Evolutionary conservation across 2,797 vertebrate genomes (phyloP), one percentile per base, ranked within the genome.

Genomic region (Gymnodraco acuticeps): DNA sequence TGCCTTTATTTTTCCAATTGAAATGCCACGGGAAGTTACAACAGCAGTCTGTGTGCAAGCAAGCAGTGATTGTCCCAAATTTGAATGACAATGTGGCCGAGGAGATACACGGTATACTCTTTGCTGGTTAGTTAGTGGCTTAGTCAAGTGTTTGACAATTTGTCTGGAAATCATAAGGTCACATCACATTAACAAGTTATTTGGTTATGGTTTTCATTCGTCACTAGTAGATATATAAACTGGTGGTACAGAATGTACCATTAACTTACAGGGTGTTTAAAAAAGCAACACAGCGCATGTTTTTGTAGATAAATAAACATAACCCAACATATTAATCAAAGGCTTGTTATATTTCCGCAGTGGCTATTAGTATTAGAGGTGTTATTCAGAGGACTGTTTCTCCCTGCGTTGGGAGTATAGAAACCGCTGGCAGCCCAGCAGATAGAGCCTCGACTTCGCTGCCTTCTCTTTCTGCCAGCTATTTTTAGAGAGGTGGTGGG

Each of bases 401-500:
- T 69, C 64, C 59, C 74, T 88, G 80, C 82, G 77, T 78, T 90
- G 73, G 86, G 89, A 88, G 88, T 89, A 87, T 82, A 91, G 77
- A 87, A 91, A 90, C 84, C 83, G 77, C 90, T 88, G 85, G 84
- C 86, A 90, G 91, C 63, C 82, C 86, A 82, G 86, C 84, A 85
- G 84, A 92, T 86, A 87, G 75, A 88, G 91, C 88, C 82, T 90
- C 53, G 71, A 89, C 88, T 87, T 86, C 75, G 66, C 88, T 88
- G 88, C 92, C 87, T 94, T 89, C 88, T 90, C 90, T 89, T 87
- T 92, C 89, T 87, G 83, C 65, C 54, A 75, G 89, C 93, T 95
- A 95, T 95, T 94, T 95, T 94, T 95, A 95, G 94, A 89, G 75
- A 89, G 88, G 84, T 88, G 86, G 91, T 90, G 93, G 92, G 90